Percentiles rank a stretch among this genome's conserved stretches.
These are phyloP conservation scores for Chouioia cunea DNA, from an alignment of 2,888 invertebrate genomes.

Conservation along the genomic window DNA sequence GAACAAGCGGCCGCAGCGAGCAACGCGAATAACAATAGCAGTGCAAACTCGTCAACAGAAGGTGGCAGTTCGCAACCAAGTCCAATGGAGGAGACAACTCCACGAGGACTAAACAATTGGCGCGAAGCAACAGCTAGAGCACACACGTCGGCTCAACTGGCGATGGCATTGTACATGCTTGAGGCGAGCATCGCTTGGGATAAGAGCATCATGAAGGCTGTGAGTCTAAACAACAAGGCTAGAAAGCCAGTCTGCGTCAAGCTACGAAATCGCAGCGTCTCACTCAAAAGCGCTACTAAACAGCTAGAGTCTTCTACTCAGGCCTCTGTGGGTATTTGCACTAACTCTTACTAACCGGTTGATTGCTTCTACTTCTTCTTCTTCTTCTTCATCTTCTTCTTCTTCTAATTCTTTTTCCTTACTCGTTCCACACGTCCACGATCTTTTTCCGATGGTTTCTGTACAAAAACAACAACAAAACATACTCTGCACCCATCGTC, in stretches of 20 bases:
- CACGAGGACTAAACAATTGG: constrained; percentile 88
- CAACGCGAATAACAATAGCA: constrained; percentile 58
- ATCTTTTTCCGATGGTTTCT: background rate
- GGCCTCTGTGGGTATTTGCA: constrained; percentile 68
- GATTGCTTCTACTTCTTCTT: constrained; percentile 50
- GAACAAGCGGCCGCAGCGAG: constrained; percentile 68
- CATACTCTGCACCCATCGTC: background rate
- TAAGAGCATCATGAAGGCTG: constrained; percentile 99
- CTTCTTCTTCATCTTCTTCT: constrained; percentile 46
- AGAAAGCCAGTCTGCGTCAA: constrained; percentile 66
- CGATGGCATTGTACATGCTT: constrained; percentile 89
- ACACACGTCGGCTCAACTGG: constrained; percentile 89
- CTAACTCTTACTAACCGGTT: constrained; percentile 63
- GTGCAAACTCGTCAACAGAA: constrained; percentile 61
- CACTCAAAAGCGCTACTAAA: constrained; percentile 67
- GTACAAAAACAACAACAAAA: too few relatives aligned
- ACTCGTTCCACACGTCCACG: background rate
- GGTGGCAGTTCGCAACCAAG: constrained; percentile 63
- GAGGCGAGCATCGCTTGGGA: constrained; percentile 98
- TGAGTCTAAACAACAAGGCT: constrained; percentile 74
- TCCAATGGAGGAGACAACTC: constrained; percentile 72
- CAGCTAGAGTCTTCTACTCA: constrained; percentile 67
- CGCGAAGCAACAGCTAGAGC: constrained; percentile 88
- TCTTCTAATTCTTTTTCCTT: constrained; percentile 8
- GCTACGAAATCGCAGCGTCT: constrained; percentile 67